Conservation (phyloP, 2,888 invertebrate species). For the Adelognathus sp. region DNA sequence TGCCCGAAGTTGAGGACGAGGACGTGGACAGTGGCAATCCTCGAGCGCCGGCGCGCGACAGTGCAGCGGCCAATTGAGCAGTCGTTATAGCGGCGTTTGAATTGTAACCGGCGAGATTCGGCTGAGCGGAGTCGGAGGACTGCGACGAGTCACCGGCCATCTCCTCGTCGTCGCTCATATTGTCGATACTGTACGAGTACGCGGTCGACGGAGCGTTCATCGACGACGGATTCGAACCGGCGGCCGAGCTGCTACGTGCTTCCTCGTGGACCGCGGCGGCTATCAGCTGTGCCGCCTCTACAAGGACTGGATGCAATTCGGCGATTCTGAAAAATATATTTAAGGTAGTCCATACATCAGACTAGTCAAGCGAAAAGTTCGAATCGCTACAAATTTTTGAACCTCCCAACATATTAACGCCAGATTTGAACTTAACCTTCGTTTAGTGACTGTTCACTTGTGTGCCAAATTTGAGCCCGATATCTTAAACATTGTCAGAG, state of each 20-base stretch:
- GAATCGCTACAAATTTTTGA: too few relatives aligned
- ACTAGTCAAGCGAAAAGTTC: too few relatives aligned
- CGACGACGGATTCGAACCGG: slow-evolving; percentile 65
- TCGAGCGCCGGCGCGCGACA: slow-evolving; percentile 84
- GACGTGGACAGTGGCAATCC: slow-evolving; percentile 67
- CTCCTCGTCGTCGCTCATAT: slow-evolving; percentile 83
- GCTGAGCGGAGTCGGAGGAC: slow-evolving; percentile 80
- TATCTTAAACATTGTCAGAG: too few relatives aligned
- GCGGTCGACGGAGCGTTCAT: slow-evolving; percentile 77
- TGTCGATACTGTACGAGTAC: slow-evolving; percentile 83
- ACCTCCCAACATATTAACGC: too few relatives aligned
- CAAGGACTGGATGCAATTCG: slow-evolving; percentile 87
- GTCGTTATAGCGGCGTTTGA: slow-evolving; percentile 85
- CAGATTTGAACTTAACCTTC: too few relatives aligned
- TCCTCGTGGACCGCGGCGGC: slow-evolving; percentile 83
- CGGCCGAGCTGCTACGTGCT: slow-evolving; percentile 71
- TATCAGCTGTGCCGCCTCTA: slow-evolving; percentile 87
- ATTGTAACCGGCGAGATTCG: slow-evolving; percentile 67
- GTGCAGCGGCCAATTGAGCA: slow-evolving; percentile 88
- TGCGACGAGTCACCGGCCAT: slow-evolving; percentile 82
- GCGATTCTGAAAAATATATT: slow-evolving; percentile 83
- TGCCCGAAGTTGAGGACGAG: slow-evolving; percentile 66
- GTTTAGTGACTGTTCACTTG: too few relatives aligned
- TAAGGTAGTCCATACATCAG: too few relatives aligned
- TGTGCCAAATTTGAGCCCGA: too few relatives aligned